Evolutionary conservation across 2,888 invertebrate species (phyloP).

Genomic region (Heliconius sara): DNA sequence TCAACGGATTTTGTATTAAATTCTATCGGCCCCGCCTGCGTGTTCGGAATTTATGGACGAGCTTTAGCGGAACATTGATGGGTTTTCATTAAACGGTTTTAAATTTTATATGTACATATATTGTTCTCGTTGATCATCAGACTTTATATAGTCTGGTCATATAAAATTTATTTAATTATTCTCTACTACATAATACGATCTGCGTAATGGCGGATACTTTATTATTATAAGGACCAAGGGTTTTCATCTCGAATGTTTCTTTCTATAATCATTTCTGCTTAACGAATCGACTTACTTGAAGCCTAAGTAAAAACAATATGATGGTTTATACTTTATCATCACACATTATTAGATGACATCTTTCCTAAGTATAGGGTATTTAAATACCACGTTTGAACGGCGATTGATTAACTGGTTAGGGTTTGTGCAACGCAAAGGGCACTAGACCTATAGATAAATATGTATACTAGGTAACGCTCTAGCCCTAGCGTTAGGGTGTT

Average conservation of each 20-base stretch:
- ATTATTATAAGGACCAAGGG: conserved; percentile 16
- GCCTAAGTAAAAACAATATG: conserved; percentile 20
- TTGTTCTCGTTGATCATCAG: conserved; percentile 40
- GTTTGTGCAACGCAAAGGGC: conserved; percentile 26
- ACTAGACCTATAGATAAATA: conserved; percentile 7
- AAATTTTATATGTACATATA: conserved; percentile 50
- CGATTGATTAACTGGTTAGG: conserved; percentile 27
- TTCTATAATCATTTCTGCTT: conserved; percentile 31
- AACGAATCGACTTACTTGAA: conserved; percentile 23
- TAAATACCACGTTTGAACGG: conserved; percentile 21
- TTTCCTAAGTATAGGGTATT: conserved; percentile 24
- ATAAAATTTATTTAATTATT: conserved; percentile 27
- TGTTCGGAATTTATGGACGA: conserved; percentile 67
- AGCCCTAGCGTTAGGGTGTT: conserved; percentile 38
- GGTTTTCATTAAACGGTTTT: conserved; percentile 57
- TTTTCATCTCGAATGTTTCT: conserved; percentile 21
- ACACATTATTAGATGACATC: conserved; percentile 10
- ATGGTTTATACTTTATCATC: conserved; percentile 21
- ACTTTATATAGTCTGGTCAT: conserved; percentile 26
- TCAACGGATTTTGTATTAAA: conserved; percentile 77
- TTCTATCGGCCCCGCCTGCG: conserved; percentile 73
- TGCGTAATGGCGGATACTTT: conserved; percentile 19
- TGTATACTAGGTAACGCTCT: conserved; percentile 27
- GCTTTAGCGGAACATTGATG: conserved; percentile 62
- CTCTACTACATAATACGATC: conserved; percentile 47